phyloP scores from a whole-genome alignment of 2,797 vertebrate species.

The Clangula hyemalis region DNA sequence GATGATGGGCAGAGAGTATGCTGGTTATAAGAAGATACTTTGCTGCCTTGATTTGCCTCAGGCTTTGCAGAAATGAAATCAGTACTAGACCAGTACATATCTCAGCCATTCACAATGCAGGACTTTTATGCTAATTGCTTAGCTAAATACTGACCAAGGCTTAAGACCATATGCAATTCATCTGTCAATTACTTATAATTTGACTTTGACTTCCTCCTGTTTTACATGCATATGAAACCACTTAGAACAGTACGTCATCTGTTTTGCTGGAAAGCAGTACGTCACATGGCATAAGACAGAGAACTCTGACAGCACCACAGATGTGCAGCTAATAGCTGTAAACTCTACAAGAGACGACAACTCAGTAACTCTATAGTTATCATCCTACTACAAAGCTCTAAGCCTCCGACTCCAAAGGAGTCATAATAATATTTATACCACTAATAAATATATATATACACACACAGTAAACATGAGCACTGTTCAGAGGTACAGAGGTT shows the following conservation, averaged over 20 bases:
- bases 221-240: neutral
- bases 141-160: neutral
- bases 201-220: neutral
- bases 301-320: neutral
- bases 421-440: neutral
- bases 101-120: neutral
- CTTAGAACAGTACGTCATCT: neutral
- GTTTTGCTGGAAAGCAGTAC: neutral
- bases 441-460: neutral
- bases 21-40: neutral
- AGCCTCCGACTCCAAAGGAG: neutral
- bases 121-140: neutral
- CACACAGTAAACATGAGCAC: neutral
- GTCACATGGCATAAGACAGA: fast-evolving
- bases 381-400: neutral
- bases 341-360: neutral
- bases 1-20: neutral
- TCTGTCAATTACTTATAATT: neutral
- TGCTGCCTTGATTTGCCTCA: neutral
- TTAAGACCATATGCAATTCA: neutral
- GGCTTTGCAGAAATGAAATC: neutral
- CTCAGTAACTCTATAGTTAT: neutral
- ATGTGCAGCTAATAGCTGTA: neutral
- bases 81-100: neutral
- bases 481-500: neutral